Evolutionary conservation across 2,888 invertebrate species (phyloP), one percentile per base, ranked within the genome.

Genomic region (Acanthoscelides obtectus): DNA sequence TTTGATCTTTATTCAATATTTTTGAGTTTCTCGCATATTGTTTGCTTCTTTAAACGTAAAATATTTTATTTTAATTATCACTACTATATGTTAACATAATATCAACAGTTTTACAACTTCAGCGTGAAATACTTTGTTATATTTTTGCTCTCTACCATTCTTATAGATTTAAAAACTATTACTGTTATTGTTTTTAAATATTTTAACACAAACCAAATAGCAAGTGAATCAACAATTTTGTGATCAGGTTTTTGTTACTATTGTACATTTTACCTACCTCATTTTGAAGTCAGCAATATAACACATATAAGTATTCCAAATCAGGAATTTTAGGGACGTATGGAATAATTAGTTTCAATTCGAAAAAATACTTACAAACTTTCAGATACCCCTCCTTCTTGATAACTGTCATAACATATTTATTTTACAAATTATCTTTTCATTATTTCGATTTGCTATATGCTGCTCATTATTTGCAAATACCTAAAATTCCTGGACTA

Each of bases 181-280:
- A 45, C 45, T 45, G 45, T 45, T 45, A 45, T 45, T 45, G 45
- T 45, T 45, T 45, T 45, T 1, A 45, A 45, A 45, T 45, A 45
- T 45, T 45, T 45, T 45, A 45, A 45, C 45, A 12, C 45, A 45
- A 45, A 45, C 45, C 45, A 45, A 45, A 45, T 45, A 45, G 45
- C 45, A 45, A 45, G 45, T 45, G 45, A 45, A 45, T 45, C 45
- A 45, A 6, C 12, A 45, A 45, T 22, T 22, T 22, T 68, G 20
- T 22, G 20, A 68, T 22, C 68, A 66, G 22, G 19, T 20, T 66
- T 21, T 66, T 66, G 22, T 75, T 67, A 71, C 67, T 71, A 70
- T 21, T 64, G 77, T 74, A 75, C 76, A 77, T 74, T 75, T n/a
- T 76, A 79, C 78, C 81, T 82, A 82, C 81, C 81, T 82, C 81